A percentile compares a stretch with the other conserved stretches of the same genome.
Evolutionary conservation across 2,888 invertebrate genomes (phyloP).

Genomic region (Melanotus villosus): DNA sequence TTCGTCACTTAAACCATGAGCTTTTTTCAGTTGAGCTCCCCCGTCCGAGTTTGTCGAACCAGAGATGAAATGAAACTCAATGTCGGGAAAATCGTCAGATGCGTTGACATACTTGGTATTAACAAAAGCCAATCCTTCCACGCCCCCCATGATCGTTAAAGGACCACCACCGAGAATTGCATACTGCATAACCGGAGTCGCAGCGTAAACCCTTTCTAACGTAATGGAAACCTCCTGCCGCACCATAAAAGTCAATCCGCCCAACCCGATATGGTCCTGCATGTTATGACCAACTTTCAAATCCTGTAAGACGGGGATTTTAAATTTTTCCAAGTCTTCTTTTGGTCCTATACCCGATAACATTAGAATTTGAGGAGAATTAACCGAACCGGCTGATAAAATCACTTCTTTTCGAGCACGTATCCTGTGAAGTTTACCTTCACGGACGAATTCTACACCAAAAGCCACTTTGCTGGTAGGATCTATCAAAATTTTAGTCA

Average conservation of each 20-base stretch:
- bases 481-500: conserved; percentile 81
- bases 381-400: conserved; percentile 91
- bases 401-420: conserved; percentile 89
- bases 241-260: conserved; percentile 87
- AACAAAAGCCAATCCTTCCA: conserved; percentile 88
- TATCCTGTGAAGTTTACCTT: conserved; percentile 80
- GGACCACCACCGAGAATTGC: conserved; percentile 88
- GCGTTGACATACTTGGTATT: conserved; percentile 88
- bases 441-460: conserved; percentile 86
- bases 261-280: conserved; percentile 91
- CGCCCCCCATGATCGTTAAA: conserved; percentile 89
- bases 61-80: conserved; percentile 91
- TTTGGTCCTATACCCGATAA: conserved; percentile 90
- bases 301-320: conserved; percentile 86
- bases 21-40: conserved; percentile 84
- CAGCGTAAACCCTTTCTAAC: conserved; percentile 83
- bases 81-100: conserved; percentile 88
- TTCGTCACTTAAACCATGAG: conserved; percentile 81
- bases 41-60: conserved; percentile 91
- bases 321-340: conserved; percentile 78
- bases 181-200: conserved; percentile 86
- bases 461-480: conserved; percentile 82
- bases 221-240: conserved; percentile 85
- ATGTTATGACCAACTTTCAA: conserved; percentile 88
- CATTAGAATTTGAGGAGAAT: conserved; percentile 95